Evolutionary conservation across 1,140 invertebrate species (phyloP), one percentile per base, ranked within the genome.

Genomic region (Scylla paramamosain): DNA sequence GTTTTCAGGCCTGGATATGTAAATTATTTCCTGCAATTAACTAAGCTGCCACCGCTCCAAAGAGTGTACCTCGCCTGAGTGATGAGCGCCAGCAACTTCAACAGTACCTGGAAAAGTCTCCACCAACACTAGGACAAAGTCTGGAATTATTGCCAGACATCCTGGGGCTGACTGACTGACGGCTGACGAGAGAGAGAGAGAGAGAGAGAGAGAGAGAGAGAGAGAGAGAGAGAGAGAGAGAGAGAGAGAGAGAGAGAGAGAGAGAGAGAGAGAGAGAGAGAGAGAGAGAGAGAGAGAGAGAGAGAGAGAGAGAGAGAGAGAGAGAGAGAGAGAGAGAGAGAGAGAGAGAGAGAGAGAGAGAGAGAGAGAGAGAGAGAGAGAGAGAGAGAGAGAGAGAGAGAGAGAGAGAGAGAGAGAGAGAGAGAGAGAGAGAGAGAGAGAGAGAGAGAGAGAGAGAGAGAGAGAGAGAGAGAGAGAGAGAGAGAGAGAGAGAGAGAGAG

Each of bases 131-230:
- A 39, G 39, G 39, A 39, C 39, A 39, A 39, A 39, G 39, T 39
- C 39, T 39, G 39, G 39, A 39, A 39, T 39, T 39, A 39, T 39
- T 39, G 39, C 39, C 39, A 39, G 39, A 2, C 39, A 6, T 6
- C 39, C 39, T 39, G 39, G 6, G 6, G 39, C 39, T 39, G 39
- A 39, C 39, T 39, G 39, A 39, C 39, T 39, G 39, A 39, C 39
- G 39, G 77, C 77, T n/a, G 77, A 3, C 4, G 83, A 86, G 8
- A 28, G 87, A 89, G 87, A 89, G 46, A 89, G 87, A 89, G 46
- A 89, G 87, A 89, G 46, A 89, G 32, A 89, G 87, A 89, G 87
- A 89, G 87, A 89, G 87, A 39, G 87, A 89, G 87, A 89, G 87
- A 88, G 31, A n/a, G 31, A n/a, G 77, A 82, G 77, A 77, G 77